Evolutionary conservation across 2,888 invertebrate species (phyloP), one percentile per base, ranked within the genome.

Genomic region (Shargacucullia verbasci): DNA sequence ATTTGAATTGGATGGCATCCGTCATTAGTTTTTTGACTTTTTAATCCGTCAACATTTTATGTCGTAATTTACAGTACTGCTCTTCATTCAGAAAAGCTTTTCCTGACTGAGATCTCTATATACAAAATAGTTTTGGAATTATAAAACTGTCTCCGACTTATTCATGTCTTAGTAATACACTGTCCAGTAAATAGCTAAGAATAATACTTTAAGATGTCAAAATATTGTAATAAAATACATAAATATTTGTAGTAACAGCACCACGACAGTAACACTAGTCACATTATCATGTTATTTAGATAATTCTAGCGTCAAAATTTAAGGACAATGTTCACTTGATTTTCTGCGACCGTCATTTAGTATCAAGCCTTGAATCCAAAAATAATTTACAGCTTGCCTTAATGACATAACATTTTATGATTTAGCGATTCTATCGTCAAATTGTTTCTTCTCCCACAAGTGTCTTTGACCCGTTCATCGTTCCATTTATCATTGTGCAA

Each of bases 401-500:
- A 82, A 83, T 85, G 81, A 83, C 79, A 83, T 83, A 85, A 83
- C 79, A 82, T 80, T 82, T 80, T 70, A 76, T 75, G 69, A 64
- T 50, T 70, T 70, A 71, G 76, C 68, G 76, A 80, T 81, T 77
- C 56, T 66, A 68, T 71, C 66, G 69, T 62, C 66, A 67, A 79
- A 75, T 79, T 80, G 64, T 68, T 70, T 68, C 63, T 57, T 79
- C 81, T 83, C 68, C 61, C 78, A 79, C 79, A 68, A 78, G 78
- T 86, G 89, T 89, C 87, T 90, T 88, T 90, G 90, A 89, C 89
- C 89, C 86, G 90, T 83, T 83, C 86, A 82, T 82, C 78, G 88
- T 86, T 74, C 86, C 82, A 86, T 87, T 84, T 88, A 84, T 85
- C 84, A 81, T 83, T 85, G 84, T 85, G 79, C 80, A 81, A 84